Evolutionary conservation across 2,888 invertebrate genomes (phyloP), one percentile per base, ranked within the genome.

Genomic region (Melieria picta): DNA sequence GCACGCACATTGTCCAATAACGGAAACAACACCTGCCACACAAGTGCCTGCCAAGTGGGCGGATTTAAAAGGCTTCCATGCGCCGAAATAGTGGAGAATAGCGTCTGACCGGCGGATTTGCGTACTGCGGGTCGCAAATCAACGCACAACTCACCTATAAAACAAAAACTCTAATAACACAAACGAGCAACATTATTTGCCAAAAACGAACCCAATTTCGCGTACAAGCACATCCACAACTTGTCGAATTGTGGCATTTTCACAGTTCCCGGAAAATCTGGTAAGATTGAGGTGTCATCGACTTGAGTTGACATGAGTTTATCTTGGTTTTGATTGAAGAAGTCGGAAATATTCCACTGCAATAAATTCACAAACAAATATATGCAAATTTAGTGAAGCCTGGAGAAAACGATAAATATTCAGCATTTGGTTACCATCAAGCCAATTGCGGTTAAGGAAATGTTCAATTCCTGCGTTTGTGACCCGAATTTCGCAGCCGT

Each of bases 311-410:
- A 90, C 80, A 91, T 91, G 61, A 96, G 87, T 86, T 94, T 94
- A 78, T 95, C 94, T 82, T 96, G 94, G 86, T 97, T 97, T 90
- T 98, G 97, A 88, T 94, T 97, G 81, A 98, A 93, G 85, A 97
- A 98, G 88, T 99, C 99, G 0, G 98, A 97, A 81, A 99, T 97
- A 86, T 98, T 99, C 99, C 98, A 99, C 97, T 97, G 88, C 48
- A 90, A 89, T 11, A n/a, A 5, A 0, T 47, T 6, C 30, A 65
- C 5, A 47, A 58, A 57, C 13, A 45, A 13, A 3, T 62, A 42
- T 52, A 42, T 9, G 6, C 42, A 48, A n/a, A 50, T 50, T 30
- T 50, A 7, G 7, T 9, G 47, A 5, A 4, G 13, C 11, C 43
- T 60, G 46, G 0, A 16, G 16, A 30, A 13, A 7, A 11, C 6